A percentile compares a stretch with the other conserved stretches of the same genome.
Evolutionary conservation across 2,888 invertebrate genomes (phyloP).

Genomic region (Plebejus melissa): DNA sequence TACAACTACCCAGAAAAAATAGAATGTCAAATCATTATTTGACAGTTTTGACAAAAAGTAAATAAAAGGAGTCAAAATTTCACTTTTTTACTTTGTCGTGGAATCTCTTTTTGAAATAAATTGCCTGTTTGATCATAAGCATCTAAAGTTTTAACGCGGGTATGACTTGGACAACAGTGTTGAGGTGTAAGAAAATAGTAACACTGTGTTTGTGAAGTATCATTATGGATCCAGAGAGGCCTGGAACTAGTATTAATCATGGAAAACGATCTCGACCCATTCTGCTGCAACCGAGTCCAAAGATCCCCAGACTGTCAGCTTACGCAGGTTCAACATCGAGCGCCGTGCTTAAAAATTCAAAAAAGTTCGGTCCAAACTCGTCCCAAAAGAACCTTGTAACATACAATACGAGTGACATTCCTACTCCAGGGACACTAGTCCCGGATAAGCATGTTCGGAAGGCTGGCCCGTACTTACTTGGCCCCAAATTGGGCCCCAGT

Average conservation of each 20-base stretch:
- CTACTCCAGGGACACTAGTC: slow-evolving; percentile 73
- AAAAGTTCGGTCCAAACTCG: slow-evolving; percentile 49
- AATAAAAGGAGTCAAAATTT: slow-evolving; percentile 39
- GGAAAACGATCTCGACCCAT: slow-evolving; percentile 73
- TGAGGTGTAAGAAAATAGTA: not conserved
- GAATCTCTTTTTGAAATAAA: not conserved
- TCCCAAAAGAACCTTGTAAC: slow-evolving; percentile 51
- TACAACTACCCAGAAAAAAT: not conserved
- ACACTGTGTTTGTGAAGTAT: slow-evolving; percentile 24
- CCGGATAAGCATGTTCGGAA: slow-evolving; percentile 75
- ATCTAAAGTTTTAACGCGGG: slow-evolving; percentile 4
- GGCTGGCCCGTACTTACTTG: slow-evolving; percentile 84
- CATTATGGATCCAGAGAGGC: slow-evolving; percentile 67
- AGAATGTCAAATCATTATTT: not conserved
- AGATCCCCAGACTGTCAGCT: slow-evolving; percentile 60
- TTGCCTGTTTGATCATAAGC: not conserved
- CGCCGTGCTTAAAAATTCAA: slow-evolving; percentile 54
- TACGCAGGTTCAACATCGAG: slow-evolving; percentile 57
- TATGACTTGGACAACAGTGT: slow-evolving; percentile 20
- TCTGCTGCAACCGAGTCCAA: slow-evolving; percentile 63
- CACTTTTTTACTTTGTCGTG: slow-evolving; percentile 27
- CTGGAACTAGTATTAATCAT: slow-evolving; percentile 61
- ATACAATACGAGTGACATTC: slow-evolving; percentile 63
- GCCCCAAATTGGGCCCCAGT: slow-evolving; percentile 84
- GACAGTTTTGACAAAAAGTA: slow-evolving; percentile 31